Percentiles rank a stretch among this genome's conserved stretches.
Conservation (phyloP, 2,888 invertebrate genomes). For the Incurvaria masculella region DNA sequence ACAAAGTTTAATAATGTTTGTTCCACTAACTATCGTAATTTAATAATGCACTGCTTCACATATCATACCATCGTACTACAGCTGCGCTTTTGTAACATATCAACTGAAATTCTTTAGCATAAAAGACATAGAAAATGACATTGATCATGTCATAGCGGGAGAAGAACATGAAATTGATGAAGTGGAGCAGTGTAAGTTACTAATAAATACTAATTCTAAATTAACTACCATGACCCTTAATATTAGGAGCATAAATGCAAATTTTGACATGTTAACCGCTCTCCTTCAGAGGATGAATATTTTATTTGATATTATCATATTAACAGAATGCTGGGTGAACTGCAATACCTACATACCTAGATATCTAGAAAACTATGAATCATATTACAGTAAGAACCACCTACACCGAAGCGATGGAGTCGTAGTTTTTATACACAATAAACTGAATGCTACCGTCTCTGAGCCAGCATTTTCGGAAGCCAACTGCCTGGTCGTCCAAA, state of each 20-base stretch:
- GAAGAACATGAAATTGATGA: too few relatives aligned
- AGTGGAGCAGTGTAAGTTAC: too few relatives aligned
- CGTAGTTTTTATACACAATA: not conserved
- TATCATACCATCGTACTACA: too few relatives aligned
- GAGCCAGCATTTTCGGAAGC: not conserved
- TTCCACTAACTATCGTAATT: too few relatives aligned
- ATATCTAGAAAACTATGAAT: not conserved
- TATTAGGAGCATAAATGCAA: not conserved
- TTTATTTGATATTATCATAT: not conserved
- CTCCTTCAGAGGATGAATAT: not conserved
- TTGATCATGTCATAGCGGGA: too few relatives aligned
- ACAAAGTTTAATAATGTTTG: too few relatives aligned
- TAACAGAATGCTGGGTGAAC: not conserved
- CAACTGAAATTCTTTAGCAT: too few relatives aligned
- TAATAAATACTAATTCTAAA: too few relatives aligned
- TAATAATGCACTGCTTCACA: too few relatives aligned
- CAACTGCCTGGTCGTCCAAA: not conserved
- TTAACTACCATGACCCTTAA: not conserved
- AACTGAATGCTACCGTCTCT: not conserved
- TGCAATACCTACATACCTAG: not conserved
- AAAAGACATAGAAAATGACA: too few relatives aligned
- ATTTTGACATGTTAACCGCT: not conserved
- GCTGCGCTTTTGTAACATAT: too few relatives aligned
- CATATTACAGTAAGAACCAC: not conserved
- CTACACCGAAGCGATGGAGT: not conserved